These are phyloP conservation scores for Hydrolagus affinis DNA, from an alignment of 2,113 vertebrate genomes.

Conservation along the genomic window DNA sequence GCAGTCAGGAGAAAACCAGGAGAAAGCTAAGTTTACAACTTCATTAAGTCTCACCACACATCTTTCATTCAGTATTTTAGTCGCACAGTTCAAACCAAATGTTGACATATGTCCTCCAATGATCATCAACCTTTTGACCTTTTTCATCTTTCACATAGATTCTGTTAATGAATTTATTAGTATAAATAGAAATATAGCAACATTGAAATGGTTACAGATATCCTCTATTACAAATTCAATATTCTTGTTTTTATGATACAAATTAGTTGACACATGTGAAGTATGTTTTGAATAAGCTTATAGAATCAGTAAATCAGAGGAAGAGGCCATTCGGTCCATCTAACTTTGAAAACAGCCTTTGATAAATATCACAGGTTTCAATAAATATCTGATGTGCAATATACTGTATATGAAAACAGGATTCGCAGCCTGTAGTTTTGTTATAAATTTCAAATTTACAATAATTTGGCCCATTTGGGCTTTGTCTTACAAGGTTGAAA, in stretches of 20 bases:
- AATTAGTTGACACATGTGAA: not conserved
- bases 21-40: not conserved
- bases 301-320: too few relatives aligned
- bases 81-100: not conserved
- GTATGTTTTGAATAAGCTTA: too few relatives aligned
- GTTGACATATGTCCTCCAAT: not conserved
- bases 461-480: too few relatives aligned
- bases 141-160: not conserved
- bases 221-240: not conserved
- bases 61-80: not conserved
- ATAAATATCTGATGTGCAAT: not conserved
- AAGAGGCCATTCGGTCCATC: too few relatives aligned
- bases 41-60: not conserved
- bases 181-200: not conserved
- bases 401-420: too few relatives aligned
- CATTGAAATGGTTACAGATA: not conserved
- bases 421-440: too few relatives aligned
- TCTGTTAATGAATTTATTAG: not conserved
- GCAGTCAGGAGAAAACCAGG: not conserved
- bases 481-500: too few relatives aligned
- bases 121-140: slow-evolving; percentile 10
- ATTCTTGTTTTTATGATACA: not conserved
- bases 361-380: not conserved
- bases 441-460: too few relatives aligned
- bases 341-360: not conserved